Evolutionary conservation across 2,797 vertebrate genomes (phyloP), one percentile per base, ranked within the genome.

Genomic region (Thunnus albacares): DNA sequence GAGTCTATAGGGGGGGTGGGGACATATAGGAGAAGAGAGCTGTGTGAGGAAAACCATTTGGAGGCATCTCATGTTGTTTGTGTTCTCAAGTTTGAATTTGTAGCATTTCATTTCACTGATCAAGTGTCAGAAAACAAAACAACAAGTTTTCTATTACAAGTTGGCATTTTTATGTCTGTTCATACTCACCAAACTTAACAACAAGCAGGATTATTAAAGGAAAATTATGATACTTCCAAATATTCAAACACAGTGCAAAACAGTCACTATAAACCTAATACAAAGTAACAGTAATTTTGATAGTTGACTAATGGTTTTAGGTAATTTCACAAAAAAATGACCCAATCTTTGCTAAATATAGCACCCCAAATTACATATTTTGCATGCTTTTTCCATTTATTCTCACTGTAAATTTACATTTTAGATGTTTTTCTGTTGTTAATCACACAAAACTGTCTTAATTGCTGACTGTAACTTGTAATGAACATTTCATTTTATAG

Each of bases 1-100:
- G 97, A 97, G 91, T 97, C 97, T 98, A 77, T 22, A 28, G 43
- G 49, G 49, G 35, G 35, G 12, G 33, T 33, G 24, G 66, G 45
- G 35, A 26, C 6, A 26, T 6, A 64, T 2, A 56, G 18, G 26
- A 65, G 1, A 18, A 6, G 17, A 9, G 2, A 51, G 6, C 47
- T 51, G 49, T 17, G 58, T 43, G 22, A 18, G 4, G 13, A 47
- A 35, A 52, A 66, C 1, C 18, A 24, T 1, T 9, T 15, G 66
- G 57, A 26, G 52, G 2, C 1, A 55, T 26, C 13, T n/a, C 47
- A 24, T 41, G 17, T 41, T 8, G 18, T 18, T 49, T 20, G 17
- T 49, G 33, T 41, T 7, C 22, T 70, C 11, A 24, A 33, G 24
- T 22, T 52, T 51, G 11, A 3, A 26, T 52, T 41, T 33, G 17